Conservation (phyloP, 1,140 invertebrate genomes). For the Agrilus planipennis region DNA sequence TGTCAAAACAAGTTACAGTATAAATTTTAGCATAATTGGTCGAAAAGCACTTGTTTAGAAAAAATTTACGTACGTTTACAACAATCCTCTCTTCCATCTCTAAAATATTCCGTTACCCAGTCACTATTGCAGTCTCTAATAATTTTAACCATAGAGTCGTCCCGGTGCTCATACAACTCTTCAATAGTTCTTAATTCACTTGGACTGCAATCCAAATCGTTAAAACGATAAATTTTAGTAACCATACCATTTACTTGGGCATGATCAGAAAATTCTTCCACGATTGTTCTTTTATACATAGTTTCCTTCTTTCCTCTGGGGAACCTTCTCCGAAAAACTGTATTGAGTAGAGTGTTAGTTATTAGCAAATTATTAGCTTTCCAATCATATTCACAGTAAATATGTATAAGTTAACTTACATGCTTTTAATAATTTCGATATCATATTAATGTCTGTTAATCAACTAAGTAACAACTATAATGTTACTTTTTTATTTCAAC, state of each 20-base stretch:
- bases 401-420: too few relatives aligned
- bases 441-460: too few relatives aligned
- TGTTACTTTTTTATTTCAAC: too few relatives aligned
- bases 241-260: conserved; percentile 56
- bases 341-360: conserved; percentile 16
- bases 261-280: conserved; percentile 70
- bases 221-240: conserved; percentile 52
- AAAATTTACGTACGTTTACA: too few relatives aligned
- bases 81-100: conserved; percentile 53
- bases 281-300: conserved; percentile 59
- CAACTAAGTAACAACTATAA: too few relatives aligned
- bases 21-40: too few relatives aligned
- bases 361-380: too few relatives aligned
- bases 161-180: conserved; percentile 58
- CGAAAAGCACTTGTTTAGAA: too few relatives aligned
- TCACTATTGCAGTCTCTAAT: conserved; percentile 45
- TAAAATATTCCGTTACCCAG: conserved; percentile 51
- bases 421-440: too few relatives aligned
- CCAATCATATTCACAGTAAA: too few relatives aligned
- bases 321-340: conserved; percentile 63
- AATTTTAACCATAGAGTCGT: conserved; percentile 50
- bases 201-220: conserved; percentile 53
- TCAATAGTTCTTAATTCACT: conserved; percentile 41
- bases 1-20: too few relatives aligned
- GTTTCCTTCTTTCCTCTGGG: conserved; percentile 58